phyloP scores from a whole-genome alignment of 2,797 vertebrate species.

The Pseudotriccus pelzelni region DNA sequence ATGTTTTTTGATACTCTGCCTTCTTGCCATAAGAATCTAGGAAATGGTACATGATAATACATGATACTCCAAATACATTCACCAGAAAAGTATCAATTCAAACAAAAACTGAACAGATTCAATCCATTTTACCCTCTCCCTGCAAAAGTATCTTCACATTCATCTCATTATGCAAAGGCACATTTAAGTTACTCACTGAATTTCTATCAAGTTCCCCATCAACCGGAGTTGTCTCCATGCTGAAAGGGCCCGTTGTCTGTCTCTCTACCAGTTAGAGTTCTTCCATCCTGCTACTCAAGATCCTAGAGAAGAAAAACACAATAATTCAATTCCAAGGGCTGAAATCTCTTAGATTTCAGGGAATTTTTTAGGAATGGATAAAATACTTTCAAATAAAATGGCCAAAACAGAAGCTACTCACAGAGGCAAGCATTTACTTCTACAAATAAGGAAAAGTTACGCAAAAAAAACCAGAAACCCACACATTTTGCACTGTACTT shows the following conservation, averaged over 20 bases:
- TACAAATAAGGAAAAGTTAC: not conserved
- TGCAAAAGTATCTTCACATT: not conserved
- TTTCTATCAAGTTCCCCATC: constrained; percentile 73
- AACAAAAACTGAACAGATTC: not conserved
- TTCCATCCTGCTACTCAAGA: constrained; percentile 48
- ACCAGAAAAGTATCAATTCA: not conserved
- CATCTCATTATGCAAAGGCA: not conserved
- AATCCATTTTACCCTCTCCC: not conserved
- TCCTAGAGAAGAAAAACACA: not conserved
- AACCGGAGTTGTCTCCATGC: constrained; percentile 62
- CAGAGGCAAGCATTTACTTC: not conserved
- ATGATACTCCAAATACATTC: not conserved
- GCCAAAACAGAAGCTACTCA: not conserved
- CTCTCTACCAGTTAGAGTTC: constrained; percentile 25
- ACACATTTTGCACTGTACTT: not conserved
- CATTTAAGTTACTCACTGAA: constrained; percentile 68
- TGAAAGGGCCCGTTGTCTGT: constrained; percentile 17
- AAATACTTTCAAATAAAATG: not conserved
- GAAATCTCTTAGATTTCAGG: not conserved
- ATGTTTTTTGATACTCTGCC: not conserved
- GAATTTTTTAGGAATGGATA: not conserved
- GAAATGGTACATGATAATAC: not conserved
- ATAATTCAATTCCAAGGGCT: not conserved
- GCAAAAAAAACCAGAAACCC: not conserved
- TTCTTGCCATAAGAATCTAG: not conserved